Evolutionary conservation across 2,113 vertebrate species (phyloP).

Genomic region (Typhlomys cinereus): DNA sequence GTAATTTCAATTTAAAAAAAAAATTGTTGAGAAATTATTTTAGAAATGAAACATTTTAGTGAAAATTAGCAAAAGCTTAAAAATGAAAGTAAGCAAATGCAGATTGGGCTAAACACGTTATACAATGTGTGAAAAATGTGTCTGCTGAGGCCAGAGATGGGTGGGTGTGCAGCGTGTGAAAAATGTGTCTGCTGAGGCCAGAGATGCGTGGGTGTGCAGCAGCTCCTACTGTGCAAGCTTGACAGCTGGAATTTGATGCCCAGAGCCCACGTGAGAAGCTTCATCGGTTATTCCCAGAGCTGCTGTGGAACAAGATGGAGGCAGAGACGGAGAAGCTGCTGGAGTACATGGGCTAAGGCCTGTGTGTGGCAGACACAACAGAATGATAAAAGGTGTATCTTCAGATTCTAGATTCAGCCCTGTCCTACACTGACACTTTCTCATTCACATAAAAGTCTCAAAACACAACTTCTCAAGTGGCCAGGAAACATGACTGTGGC

Average conservation of each 20-base stretch:
- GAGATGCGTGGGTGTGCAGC: no score
- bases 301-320: no score
- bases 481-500: slow-evolving; percentile 24
- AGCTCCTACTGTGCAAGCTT: no score
- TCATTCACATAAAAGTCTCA: background rate
- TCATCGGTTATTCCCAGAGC: no score
- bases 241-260: no score
- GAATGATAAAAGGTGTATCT: no score
- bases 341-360: no score
- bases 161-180: background rate
- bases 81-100: background rate
- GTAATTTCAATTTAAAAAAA: background rate
- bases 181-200: no score
- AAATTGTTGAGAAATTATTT: background rate
- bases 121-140: background rate
- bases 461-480: slow-evolving; percentile 16
- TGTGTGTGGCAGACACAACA: no score
- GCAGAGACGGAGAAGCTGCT: no score
- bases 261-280: no score
- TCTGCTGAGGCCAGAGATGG: no score
- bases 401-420: slow-evolving; percentile 4
- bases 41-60: slow-evolving; percentile 31
- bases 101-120: background rate
- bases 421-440: background rate
- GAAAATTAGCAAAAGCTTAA: slow-evolving; percentile 9